Conservation (phyloP, 2,888 invertebrate species). For the Amphipyra berbera region DNA sequence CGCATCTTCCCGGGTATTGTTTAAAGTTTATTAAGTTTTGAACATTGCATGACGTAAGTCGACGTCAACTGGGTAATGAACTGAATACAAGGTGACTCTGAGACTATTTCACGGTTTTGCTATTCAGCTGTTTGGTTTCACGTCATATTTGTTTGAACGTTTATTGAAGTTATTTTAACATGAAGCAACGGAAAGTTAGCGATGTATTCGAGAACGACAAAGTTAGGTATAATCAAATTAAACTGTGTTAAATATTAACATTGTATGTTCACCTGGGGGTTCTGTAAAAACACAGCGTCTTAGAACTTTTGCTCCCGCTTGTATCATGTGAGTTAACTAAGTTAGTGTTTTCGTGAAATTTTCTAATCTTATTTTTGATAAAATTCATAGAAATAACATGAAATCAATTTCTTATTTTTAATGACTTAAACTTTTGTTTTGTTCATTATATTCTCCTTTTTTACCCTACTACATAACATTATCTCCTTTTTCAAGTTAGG, state of each 20-base stretch:
- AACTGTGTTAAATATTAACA: conserved; percentile 23
- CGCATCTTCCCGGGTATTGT: conserved; percentile 85
- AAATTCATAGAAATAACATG: too few species aligned
- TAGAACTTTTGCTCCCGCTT: neutral
- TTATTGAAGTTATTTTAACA: conserved; percentile 38
- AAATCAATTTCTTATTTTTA: too few species aligned
- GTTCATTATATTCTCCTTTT: too few species aligned
- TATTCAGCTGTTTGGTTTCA: conserved; percentile 53
- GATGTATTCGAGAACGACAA: conserved; percentile 13
- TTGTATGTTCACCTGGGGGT: conserved; percentile 7
- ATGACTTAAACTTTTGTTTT: too few species aligned
- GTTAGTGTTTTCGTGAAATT: neutral
- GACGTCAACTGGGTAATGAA: conserved; percentile 79
- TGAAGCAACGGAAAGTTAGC: conserved; percentile 26
- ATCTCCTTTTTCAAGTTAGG: too few species aligned
- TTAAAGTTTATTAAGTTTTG: conserved; percentile 87
- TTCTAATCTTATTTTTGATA: too few species aligned
- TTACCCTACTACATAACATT: too few species aligned
- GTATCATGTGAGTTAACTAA: neutral
- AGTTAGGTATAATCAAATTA: conserved; percentile 45
- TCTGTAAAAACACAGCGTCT: conserved; percentile 6
- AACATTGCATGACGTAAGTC: conserved; percentile 84
- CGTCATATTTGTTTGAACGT: conserved; percentile 44
- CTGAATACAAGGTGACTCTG: conserved; percentile 65
- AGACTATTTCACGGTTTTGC: conserved; percentile 63